Evolutionary conservation across 2,113 vertebrate genomes (phyloP), one percentile per base, ranked within the genome.

Genomic region (Odocoileus hemionus): DNA sequence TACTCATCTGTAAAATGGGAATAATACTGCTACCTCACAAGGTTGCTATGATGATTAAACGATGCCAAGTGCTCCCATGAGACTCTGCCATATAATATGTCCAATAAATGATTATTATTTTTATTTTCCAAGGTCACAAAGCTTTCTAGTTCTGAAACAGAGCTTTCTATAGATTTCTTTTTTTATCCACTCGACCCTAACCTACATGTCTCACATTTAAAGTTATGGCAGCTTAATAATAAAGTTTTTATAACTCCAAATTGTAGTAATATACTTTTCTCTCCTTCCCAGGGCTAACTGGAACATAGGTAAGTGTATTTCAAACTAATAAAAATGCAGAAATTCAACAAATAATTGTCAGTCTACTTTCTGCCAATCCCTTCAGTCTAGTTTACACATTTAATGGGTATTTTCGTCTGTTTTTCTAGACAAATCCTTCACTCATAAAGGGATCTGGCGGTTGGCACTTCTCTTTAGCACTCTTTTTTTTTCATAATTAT

Each of bases 321-420:
- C 55, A 89, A 97, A 91, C 88, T 57, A 74, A 93, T 92, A 93
- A 96, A 93, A 96, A 91, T n/a, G 45, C 39, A 86, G 19, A 26
- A 61, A 95, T 94, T 96, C 82, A 82, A 89, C 39, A 86, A 80
- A 74, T 60, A 95, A 70, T 15, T 19, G 60, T 43, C 93, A 47
- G 16, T 92, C 52, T 55, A 28, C 39, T 82, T 82, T 90, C 67
- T 58, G 93, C 89, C 84, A 60, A 61, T 93, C 60, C 50, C 55
- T 82, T 94, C 60, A 58, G 60, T 94, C 82, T 89, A 54, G 54
- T 89, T 91, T 94, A 87, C 74, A 83, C 30, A 39, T 91, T 93
- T 91, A 96, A 95, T 67, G 45, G 92, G 45, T 91, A 43, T 55
- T 94, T 94, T 95, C 47, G 79, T 89, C 67, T 95, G 70, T 85